These are phyloP conservation scores for Rhopilema esculentum DNA, from an alignment of 30 jellyfish, hydroid and myxozoan genomes.

Conservation along the genomic window DNA sequence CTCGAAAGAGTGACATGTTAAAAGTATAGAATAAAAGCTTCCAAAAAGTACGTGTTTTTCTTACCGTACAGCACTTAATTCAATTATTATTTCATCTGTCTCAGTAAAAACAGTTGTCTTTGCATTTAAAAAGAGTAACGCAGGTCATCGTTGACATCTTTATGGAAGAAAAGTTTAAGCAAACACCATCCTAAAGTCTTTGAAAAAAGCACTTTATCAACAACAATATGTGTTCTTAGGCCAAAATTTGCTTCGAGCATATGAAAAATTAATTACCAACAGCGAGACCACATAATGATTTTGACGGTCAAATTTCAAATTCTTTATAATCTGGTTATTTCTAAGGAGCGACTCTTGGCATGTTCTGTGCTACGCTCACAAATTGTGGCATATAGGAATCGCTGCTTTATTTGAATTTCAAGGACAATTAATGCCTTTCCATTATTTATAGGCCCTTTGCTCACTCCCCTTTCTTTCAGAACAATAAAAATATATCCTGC, in stretches of 20 bases:
- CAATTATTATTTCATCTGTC: too few relatives aligned
- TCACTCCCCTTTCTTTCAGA: neutral
- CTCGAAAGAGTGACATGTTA: too few relatives aligned
- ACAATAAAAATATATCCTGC: neutral
- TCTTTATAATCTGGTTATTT: slow-evolving; percentile 59
- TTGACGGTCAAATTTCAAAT: slow-evolving; percentile 50
- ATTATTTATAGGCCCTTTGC: neutral
- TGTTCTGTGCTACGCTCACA: slow-evolving; percentile 12
- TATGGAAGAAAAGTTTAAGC: neutral
- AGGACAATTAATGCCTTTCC: slow-evolving; percentile 5
- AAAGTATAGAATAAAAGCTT: too few relatives aligned
- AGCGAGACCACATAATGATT: slow-evolving; percentile 36
- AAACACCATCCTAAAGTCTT: neutral
- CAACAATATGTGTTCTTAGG: neutral
- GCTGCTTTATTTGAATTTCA: neutral
- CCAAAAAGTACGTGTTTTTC: too few relatives aligned
- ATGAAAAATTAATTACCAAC: slow-evolving; percentile 28
- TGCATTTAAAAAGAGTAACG: neutral
- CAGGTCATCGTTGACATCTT: neutral
- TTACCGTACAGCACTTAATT: too few relatives aligned
- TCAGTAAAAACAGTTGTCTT: neutral
- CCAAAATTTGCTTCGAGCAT: slow-evolving; percentile 9
- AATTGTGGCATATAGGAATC: slow-evolving; percentile 21
- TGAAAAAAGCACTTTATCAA: slow-evolving; percentile 1
- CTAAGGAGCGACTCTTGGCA: slow-evolving; percentile 66